Base-by-base conservation (phyloP, 2,797 vertebrate genomes). In the Clarias platycephalus region DNA sequence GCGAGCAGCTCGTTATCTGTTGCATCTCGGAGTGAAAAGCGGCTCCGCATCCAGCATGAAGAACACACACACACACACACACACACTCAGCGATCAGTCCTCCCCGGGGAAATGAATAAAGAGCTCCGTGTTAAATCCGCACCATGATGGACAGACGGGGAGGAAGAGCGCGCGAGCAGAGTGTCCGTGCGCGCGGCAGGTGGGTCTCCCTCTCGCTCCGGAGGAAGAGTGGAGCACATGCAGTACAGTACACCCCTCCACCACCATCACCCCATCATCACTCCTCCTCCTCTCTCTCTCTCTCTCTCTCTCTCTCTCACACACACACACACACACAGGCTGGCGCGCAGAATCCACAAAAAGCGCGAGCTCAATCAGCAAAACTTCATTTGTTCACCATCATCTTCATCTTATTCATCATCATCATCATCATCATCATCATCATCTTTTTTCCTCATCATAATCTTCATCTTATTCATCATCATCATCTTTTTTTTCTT, bases 1-100 rank as follows among this genome's bases (percentile, higher is more conserved):
- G 91, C 95, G 95, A 95, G 93, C 97, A 94, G 96, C 95, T 95
- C 94, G 96, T 96, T 93, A 96, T 96, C 95, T 96, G 97, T 93
- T 96, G 96, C 97, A 98, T 99, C 95, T 97, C 96, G 96, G 95
- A 94, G 94, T 93, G 93, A 94, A 4, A 83, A 62, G 93, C 87
- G 91, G 94, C 95, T 94, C 90, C 91, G 93, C 96, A 95, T 97
- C 96, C 96, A 84, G n/a, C 83, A 80, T 80, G 67, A 71, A 80
- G 83, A 80, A 55, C 31, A 44, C 28, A 53, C 62, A n/a, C 37
- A 3, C 16, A 74, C 40, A 49, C 44, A 44, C 44, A 49, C 31
- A 60, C 28, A 55, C 63, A 20, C 40, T 2, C 10, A 75, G 49
- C 10, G 53, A 68, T 31, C 6, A 92, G 87, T 93, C 93, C 92